Percentiles rank a stretch among this genome's conserved stretches.
These are phyloP conservation scores for Agonopterix heracliana DNA, from an alignment of 2,888 invertebrate genomes.

Conservation along the genomic window DNA sequence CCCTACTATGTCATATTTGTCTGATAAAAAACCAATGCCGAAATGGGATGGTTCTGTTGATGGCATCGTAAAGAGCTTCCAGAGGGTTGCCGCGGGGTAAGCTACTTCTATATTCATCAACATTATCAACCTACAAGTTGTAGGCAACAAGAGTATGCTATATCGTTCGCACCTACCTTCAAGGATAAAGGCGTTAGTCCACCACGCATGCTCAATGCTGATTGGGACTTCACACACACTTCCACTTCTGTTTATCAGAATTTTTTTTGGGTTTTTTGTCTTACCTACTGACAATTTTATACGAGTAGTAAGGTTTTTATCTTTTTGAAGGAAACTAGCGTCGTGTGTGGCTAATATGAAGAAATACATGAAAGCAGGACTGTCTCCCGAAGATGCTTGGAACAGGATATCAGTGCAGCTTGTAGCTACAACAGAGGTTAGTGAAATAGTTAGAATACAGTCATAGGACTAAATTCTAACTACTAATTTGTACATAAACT, in stretches of 20 bases:
- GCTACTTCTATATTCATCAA: background rate
- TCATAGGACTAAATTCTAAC: no score
- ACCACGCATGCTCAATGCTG: no score
- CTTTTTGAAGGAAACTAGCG: slow-evolving; percentile 64
- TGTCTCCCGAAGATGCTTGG: slow-evolving; percentile 87
- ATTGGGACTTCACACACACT: no score
- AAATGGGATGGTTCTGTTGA: slow-evolving; percentile 63
- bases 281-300: background rate
- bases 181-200: no score
- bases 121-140: no score
- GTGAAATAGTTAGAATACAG: no score
- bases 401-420: slow-evolving; percentile 89
- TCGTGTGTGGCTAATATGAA: slow-evolving; percentile 80
- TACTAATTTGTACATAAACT: no score
- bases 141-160: no score
- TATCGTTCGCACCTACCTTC: no score
- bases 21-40: slow-evolving; percentile 24
- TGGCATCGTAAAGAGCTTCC: slow-evolving; percentile 74
- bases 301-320: background rate
- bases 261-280: background rate
- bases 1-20: slow-evolving; percentile 75
- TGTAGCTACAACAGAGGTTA: slow-evolving; percentile 87
- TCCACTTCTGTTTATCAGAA: no score
- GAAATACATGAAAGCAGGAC: slow-evolving; percentile 77
- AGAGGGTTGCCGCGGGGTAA: slow-evolving; percentile 78